A percentile compares a stretch with the other conserved stretches of the same genome.
Conservation (phyloP, 2,113 vertebrate genomes). For the Tympanuchus pallidicinctus region DNA sequence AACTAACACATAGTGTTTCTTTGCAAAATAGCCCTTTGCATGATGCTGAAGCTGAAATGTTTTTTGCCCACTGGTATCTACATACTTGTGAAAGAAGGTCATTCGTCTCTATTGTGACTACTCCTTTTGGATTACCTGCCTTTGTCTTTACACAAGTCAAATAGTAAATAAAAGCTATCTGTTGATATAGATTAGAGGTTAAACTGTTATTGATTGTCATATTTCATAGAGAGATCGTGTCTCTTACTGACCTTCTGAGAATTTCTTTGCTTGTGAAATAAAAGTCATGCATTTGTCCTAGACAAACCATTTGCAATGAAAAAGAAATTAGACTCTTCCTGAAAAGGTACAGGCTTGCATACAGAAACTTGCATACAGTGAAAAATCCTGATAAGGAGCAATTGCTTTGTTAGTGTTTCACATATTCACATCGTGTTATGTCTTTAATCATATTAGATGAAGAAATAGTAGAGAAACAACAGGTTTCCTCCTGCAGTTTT, state of each 20-base stretch:
- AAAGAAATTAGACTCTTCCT: not conserved
- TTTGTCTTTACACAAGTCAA: constrained; percentile 37
- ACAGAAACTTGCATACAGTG: not conserved
- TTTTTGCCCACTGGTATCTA: constrained; percentile 67
- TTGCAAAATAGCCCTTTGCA: constrained; percentile 82
- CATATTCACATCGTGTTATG: not conserved
- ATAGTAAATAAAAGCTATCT: constrained; percentile 19
- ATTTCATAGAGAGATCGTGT: constrained; percentile 12
- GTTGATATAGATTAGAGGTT: constrained; percentile 40
- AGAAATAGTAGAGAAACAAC: not conserved
- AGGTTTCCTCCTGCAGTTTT: not conserved
- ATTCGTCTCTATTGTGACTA: constrained; percentile 36
- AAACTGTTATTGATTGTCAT: constrained; percentile 38
- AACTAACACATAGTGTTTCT: constrained; percentile 87
- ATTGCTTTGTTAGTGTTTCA: not conserved
- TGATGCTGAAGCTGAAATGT: constrained; percentile 67
- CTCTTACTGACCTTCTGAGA: constrained; percentile 23
- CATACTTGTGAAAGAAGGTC: constrained; percentile 79
- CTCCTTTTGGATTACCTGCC: constrained; percentile 26
- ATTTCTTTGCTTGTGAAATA: not conserved
- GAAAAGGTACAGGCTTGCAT: not conserved
- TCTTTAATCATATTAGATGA: not conserved
- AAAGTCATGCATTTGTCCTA: constrained; percentile 16
- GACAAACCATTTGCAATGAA: not conserved
- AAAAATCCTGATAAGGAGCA: not conserved